Evolutionary conservation across 2,113 vertebrate genomes (phyloP).

Genomic region (Dolichotis patagonum): DNA sequence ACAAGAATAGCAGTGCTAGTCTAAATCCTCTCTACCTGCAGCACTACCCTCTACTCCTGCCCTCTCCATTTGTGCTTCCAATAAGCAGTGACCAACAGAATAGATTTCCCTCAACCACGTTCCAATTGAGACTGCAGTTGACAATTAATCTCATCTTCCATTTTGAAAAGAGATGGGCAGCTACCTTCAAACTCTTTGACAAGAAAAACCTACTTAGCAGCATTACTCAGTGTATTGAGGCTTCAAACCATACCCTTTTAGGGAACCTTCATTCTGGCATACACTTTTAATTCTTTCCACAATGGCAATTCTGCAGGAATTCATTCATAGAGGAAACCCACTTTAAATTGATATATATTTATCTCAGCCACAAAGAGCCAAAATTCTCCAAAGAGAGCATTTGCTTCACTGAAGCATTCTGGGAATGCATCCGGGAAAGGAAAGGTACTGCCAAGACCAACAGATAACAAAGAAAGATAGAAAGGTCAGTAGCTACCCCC

Average conservation of each 20-base stretch:
- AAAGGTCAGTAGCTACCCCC: slow-evolving; percentile 39
- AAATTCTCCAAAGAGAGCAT: slow-evolving; percentile 51
- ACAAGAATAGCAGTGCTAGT: neutral
- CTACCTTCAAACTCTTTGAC: slow-evolving; percentile 12
- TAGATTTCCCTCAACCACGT: neutral
- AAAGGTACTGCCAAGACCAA: slow-evolving; percentile 49
- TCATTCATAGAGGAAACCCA: slow-evolving; percentile 58
- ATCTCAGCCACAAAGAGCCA: slow-evolving; percentile 63
- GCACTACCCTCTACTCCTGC: fast-evolving
- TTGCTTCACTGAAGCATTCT: slow-evolving; percentile 28
- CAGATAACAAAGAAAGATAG: slow-evolving; percentile 20
- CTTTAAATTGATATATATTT: slow-evolving; percentile 54
- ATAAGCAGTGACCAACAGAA: neutral
- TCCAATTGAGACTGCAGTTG: neutral
- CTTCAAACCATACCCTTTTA: slow-evolving; percentile 22
- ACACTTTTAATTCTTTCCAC: slow-evolving; percentile 36
- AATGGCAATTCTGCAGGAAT: slow-evolving; percentile 55
- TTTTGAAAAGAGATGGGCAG: neutral
- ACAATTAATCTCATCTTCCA: neutral
- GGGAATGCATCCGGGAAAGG: slow-evolving; percentile 39
- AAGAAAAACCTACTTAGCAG: slow-evolving; percentile 16
- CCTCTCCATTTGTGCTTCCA: neutral
- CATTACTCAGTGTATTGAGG: slow-evolving; percentile 36
- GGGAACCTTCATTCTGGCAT: slow-evolving; percentile 47
- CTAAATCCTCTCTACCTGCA: neutral